Evolutionary conservation across 2,888 invertebrate species (phyloP).

Genomic region (Ceraclea dissimilis): DNA sequence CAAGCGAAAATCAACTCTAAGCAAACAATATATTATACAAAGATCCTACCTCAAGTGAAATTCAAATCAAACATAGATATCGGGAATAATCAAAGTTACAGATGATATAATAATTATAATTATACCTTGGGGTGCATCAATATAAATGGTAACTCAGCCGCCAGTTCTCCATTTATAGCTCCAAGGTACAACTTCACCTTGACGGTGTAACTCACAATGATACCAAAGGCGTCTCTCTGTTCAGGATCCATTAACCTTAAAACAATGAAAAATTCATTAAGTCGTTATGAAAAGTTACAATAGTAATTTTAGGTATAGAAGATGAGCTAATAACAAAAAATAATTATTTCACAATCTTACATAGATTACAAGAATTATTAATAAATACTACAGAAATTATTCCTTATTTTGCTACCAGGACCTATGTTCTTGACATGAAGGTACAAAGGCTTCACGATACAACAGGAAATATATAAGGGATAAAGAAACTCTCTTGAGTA

Average conservation of each 20-base stretch:
- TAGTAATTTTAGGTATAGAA: not conserved
- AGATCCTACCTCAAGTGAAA: no score
- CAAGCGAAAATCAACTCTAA: no score
- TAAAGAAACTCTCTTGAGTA: no score
- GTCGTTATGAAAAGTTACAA: not conserved
- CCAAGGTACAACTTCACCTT: constrained; percentile 92
- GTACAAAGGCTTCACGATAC: no score
- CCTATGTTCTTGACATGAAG: no score
- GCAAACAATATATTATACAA: no score
- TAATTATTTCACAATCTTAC: not conserved
- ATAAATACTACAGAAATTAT: no score
- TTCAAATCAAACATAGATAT: no score
- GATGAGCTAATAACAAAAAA: not conserved
- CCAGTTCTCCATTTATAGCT: constrained; percentile 85
- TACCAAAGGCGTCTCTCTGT: constrained; percentile 88
- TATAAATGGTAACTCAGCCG: constrained; percentile 86
- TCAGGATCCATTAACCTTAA: constrained; percentile 56
- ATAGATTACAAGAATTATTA: not conserved
- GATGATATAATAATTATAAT: no score
- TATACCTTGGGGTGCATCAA: constrained; percentile 81
- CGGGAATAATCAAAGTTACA: no score
- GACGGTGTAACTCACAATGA: constrained; percentile 90
- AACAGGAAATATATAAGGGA: no score
- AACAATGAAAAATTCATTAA: not conserved
- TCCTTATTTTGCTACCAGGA: no score